Percentiles rank a stretch among this genome's conserved stretches.
Evolutionary conservation across 53 echinoderm and acorn worm genomes (phyloP).

Genomic region (Stichopus horrens): DNA sequence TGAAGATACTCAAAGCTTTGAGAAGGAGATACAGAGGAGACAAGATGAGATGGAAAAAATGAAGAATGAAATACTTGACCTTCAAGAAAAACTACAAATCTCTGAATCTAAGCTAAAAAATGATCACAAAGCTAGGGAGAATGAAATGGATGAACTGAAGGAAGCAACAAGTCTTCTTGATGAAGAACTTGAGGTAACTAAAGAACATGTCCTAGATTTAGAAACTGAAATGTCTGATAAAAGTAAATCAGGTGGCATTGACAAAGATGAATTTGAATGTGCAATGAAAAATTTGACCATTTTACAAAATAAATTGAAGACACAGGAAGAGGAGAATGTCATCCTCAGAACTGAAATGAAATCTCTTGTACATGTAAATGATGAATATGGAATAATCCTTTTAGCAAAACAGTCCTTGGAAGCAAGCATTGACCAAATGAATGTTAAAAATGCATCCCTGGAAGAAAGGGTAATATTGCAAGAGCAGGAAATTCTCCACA

Average conservation of each 20-base stretch:
- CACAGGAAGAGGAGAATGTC: neutral
- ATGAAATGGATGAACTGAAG: neutral
- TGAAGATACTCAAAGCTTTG: neutral
- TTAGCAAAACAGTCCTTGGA: neutral
- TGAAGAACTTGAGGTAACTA: neutral
- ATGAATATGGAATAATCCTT: neutral
- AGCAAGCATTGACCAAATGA: neutral
- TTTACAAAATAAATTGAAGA: conserved; percentile 4
- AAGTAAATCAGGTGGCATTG: neutral
- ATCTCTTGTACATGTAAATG: neutral
- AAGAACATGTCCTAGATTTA: neutral
- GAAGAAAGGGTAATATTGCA: neutral
- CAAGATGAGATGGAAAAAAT: neutral
- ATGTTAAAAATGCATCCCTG: neutral
- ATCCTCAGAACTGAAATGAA: neutral
- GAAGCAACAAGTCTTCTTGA: neutral
- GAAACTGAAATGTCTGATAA: neutral
- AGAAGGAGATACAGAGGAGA: neutral
- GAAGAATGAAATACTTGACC: neutral
- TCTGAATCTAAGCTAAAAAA: neutral
- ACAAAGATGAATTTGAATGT: neutral
- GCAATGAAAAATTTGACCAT: neutral
- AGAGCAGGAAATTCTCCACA: neutral
- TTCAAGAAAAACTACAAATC: neutral
- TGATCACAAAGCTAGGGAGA: neutral